A percentile compares a stretch with the other conserved stretches of the same genome.
These are phyloP conservation scores for Cichladusa arquata DNA, from an alignment of 2,113 vertebrate genomes.

Conservation along the genomic window DNA sequence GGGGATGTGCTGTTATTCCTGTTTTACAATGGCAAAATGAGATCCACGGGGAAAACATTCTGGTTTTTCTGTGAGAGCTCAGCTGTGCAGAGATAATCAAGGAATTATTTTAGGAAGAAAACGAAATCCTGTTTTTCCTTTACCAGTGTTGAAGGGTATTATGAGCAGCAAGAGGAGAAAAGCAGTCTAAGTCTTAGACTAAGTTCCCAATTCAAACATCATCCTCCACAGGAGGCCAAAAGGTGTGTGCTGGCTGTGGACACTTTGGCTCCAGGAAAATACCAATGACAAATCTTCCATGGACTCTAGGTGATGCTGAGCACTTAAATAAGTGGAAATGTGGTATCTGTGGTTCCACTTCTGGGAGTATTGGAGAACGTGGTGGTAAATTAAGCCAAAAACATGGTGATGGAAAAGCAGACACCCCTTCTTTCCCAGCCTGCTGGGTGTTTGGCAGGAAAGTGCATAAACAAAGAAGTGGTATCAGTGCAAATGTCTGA, in stretches of 20 bases:
- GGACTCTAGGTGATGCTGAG: neutral
- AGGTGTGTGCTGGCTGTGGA: neutral
- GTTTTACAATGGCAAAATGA: neutral
- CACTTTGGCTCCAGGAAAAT: neutral
- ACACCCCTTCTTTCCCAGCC: neutral
- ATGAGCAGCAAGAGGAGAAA: neutral
- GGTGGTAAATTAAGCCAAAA: neutral
- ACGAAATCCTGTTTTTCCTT: neutral
- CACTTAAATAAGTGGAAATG: neutral
- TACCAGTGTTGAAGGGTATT: neutral
- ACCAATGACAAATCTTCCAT: neutral
- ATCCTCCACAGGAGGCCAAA: neutral
- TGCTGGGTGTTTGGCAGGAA: neutral
- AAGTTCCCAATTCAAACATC: neutral
- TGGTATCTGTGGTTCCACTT: neutral
- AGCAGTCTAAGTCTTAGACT: neutral
- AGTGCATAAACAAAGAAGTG: neutral
- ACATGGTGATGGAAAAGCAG: neutral
- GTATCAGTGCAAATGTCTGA: neutral
- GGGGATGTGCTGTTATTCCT: neutral
- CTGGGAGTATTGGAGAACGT: neutral
- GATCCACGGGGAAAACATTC: neutral
- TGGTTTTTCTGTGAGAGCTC: neutral
- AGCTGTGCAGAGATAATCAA: conserved; percentile 4
- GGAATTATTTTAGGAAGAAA: conserved; percentile 21